Conservation (phyloP, 2,888 invertebrate species). For the Patella ulyssiponensis region DNA sequence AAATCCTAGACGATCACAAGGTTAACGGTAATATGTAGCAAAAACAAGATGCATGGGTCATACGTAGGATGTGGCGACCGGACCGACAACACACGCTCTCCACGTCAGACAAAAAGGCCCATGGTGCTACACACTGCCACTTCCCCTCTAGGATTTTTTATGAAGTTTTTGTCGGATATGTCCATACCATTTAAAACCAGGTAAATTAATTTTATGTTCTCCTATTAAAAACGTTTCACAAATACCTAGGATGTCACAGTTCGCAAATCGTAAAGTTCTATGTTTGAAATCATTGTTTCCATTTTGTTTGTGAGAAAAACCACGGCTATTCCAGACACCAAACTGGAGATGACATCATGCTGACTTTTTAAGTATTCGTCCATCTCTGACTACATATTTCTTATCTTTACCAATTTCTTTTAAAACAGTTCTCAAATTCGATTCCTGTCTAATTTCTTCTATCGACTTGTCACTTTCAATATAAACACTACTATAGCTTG, state of each 20-base stretch:
- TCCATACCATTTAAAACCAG: not conserved
- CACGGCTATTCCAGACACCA: not conserved
- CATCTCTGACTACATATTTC: not conserved
- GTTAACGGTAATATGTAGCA: too few relatives aligned
- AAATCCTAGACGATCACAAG: too few relatives aligned
- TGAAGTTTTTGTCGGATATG: not conserved
- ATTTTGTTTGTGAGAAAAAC: not conserved
- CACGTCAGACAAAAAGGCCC: too few relatives aligned
- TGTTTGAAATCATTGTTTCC: not conserved
- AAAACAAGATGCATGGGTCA: too few relatives aligned
- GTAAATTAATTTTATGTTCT: not conserved
- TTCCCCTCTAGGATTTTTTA: not conserved
- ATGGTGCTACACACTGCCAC: slow-evolving; percentile 1
- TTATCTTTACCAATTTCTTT: not conserved
- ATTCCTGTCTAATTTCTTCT: not conserved
- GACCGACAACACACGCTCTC: too few relatives aligned
- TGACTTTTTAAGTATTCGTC: not conserved
- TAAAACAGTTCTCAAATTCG: not conserved
- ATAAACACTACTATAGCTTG: not conserved
- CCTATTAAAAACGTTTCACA: slow-evolving; percentile 1
- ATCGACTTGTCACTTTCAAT: not conserved
- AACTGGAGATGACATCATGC: slow-evolving; percentile 1
- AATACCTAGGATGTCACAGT: slow-evolving; percentile 3
- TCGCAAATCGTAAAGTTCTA: not conserved
- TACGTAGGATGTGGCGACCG: too few relatives aligned